Evolutionary conservation across 2,113 vertebrate species (phyloP).

Genomic region (Scomber scombrus): DNA sequence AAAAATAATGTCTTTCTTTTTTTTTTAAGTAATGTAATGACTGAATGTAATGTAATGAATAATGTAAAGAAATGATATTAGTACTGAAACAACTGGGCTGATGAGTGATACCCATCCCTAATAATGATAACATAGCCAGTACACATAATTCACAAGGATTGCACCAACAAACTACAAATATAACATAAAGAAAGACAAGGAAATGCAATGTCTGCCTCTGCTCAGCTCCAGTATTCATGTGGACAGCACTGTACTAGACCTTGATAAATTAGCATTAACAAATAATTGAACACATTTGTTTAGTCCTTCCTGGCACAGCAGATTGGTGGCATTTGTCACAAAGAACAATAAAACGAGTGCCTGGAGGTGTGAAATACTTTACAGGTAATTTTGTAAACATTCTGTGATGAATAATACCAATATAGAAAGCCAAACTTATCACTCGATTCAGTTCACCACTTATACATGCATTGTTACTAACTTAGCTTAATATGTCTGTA

Average conservation of each 20-base stretch:
- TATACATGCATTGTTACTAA: background rate
- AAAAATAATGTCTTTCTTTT: no score
- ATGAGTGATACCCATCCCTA: no score
- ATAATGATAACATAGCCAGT: no score
- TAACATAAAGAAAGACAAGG: no score
- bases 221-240: no score
- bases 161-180: no score
- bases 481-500: background rate
- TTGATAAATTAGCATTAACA: conserved; percentile 40
- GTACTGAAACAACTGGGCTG: no score
- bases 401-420: conserved; percentile 12
- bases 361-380: conserved; percentile 24
- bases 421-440: background rate
- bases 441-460: background rate
- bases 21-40: no score
- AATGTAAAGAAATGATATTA: no score
- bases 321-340: conserved; percentile 32
- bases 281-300: conserved; percentile 50
- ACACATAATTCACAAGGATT: no score
- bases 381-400: conserved; percentile 35
- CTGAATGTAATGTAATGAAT: no score
- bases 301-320: conserved; percentile 10
- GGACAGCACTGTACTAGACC: background rate
- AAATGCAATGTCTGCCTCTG: no score
- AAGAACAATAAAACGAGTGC: conserved; percentile 5